Percentiles rank a stretch among this genome's conserved stretches.
Evolutionary conservation across 2,797 vertebrate species (phyloP).

Genomic region (Myiotriccus ornatus): DNA sequence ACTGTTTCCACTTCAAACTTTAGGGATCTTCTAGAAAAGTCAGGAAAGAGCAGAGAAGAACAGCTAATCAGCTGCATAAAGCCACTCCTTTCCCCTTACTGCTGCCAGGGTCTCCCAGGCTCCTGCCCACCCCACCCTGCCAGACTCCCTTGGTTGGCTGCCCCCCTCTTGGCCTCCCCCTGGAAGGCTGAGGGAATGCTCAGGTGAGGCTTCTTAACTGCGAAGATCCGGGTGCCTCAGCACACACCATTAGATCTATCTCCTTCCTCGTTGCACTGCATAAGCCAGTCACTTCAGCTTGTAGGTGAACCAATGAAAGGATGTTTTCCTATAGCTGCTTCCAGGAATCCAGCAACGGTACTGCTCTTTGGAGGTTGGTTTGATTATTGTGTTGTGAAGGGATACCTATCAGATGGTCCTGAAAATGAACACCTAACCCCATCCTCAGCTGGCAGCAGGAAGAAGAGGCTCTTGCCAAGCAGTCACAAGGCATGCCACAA

Average conservation of each 20-base stretch:
- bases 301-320: not conserved
- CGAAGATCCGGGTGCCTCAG: not conserved
- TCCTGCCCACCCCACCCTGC: not conserved
- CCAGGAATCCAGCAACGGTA: not conserved
- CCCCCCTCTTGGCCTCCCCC: not conserved
- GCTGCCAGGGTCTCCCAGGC: fast-evolving
- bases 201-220: not conserved
- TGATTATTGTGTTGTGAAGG: not conserved
- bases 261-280: fast-evolving
- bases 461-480: not conserved
- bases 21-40: not conserved
- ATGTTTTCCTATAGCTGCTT: not conserved
- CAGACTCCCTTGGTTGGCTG: not conserved
- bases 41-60: not conserved
- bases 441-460: not conserved
- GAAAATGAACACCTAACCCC: not conserved
- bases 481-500: not conserved
- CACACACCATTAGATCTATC: not conserved
- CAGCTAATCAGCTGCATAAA: not conserved
- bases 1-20: slow-evolving; percentile 31
- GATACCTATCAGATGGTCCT: not conserved
- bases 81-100: not conserved
- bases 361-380: not conserved
- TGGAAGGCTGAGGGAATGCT: not conserved
- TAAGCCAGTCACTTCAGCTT: not conserved